Percentiles rank a stretch among this genome's conserved stretches.
These are phyloP conservation scores for Rhopalosiphum maidis DNA, from an alignment of 1,140 invertebrate genomes.

Conservation along the genomic window DNA sequence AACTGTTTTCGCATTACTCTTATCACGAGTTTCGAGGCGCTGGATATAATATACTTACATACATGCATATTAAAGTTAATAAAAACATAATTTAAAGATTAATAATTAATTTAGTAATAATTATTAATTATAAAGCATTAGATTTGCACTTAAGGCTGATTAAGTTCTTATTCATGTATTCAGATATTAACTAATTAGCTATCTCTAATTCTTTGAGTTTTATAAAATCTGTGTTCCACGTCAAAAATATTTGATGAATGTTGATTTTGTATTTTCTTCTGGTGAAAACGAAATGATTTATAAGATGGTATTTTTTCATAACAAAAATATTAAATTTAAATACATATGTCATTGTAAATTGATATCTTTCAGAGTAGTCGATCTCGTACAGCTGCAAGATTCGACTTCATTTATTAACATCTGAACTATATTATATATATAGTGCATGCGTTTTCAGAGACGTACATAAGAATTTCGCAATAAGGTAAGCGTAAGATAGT, in stretches of 20 bases:
- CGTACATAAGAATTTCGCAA: neutral
- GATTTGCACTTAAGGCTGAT: neutral
- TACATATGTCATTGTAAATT: neutral
- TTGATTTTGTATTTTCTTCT: neutral
- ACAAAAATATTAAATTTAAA: neutral
- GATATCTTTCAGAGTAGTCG: neutral
- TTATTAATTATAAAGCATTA: neutral
- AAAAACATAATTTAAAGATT: neutral
- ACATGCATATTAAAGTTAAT: too few relatives aligned
- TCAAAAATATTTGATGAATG: neutral
- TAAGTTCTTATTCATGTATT: neutral
- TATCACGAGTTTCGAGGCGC: too few relatives aligned
- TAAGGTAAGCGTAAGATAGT: neutral
- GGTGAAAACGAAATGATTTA: neutral
- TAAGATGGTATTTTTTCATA: neutral
- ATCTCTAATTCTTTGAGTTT: neutral
- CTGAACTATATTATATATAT: neutral
- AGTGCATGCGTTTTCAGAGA: neutral
- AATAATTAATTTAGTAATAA: too few relatives aligned
- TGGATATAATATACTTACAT: too few relatives aligned
- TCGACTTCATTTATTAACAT: neutral
- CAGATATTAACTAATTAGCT: neutral
- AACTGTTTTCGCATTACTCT: too few relatives aligned
- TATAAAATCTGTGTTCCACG: neutral
- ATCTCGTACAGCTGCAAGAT: neutral